Evolutionary conservation across 1,140 invertebrate species (phyloP), one percentile per base, ranked within the genome.

Genomic region (Pseudomyrmex concolor): DNA sequence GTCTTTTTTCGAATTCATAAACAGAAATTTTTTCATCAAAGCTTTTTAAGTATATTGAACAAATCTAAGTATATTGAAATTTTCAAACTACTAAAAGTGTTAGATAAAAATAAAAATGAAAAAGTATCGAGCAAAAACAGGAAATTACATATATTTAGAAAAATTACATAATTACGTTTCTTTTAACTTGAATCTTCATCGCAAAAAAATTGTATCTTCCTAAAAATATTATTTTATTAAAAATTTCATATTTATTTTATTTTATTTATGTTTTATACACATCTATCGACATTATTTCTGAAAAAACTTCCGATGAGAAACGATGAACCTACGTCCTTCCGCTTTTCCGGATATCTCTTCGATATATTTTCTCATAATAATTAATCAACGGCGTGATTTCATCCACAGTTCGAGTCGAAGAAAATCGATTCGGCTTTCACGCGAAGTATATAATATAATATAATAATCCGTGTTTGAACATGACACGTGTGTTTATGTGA

Each of bases 361-460:
- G 10, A 64, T 22, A 8, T 59, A 70, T 54, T 59, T 0, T 34
- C 43, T 70, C 66, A 59, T 80, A 80, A 60, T 80, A 54, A 64
- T 45, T 45, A 59, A 70, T 78, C 64, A 60, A 78, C 51, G 43
- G 19, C 51, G 64, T 43, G 51, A 55, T 67, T 45, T 74, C 57
- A 25, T 3, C 43, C 17, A 34, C 34, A 34, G 17, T 45, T 45
- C 25, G 50, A 64, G 12, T 12, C 57, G 73, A 43, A 59, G 45
- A n/a, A 17, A 77, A n/a, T 45, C 51, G 50, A 34, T 34, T 64
- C 62, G 25, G 25, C 51, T 77, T 5, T 55, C 63, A 15, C 74
- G 50, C 74, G 25, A 77, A 67, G 54, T 64, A 64, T 45, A 63
- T 76, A 66, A 51, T 43, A 34, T 60, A 57, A 62, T 45, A 17